Evolutionary conservation across 2,797 vertebrate species (phyloP).

Genomic region (Pampus argenteus): DNA sequence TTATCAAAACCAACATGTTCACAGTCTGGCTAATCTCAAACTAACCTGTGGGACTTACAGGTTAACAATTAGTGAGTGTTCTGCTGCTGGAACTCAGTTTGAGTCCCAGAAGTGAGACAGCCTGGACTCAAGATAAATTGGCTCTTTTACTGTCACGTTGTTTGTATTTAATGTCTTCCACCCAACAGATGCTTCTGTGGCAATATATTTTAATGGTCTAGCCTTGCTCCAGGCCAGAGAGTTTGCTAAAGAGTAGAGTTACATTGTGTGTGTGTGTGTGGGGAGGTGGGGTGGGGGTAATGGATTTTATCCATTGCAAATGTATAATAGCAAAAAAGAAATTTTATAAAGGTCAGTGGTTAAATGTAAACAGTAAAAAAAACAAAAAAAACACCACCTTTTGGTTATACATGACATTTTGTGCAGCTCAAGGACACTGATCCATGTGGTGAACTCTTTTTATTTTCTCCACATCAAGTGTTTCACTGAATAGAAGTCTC

Average conservation of each 20-base stretch:
- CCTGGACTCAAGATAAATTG: slow-evolving; percentile 68
- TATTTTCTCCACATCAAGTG: slow-evolving; percentile 7
- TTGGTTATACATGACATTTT: slow-evolving; percentile 3
- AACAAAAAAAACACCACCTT: background rate
- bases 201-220: slow-evolving; percentile 77
- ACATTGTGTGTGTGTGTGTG: slow-evolving; percentile 11
- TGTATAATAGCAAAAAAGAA: slow-evolving; percentile 7
- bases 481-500: slow-evolving; percentile 12
- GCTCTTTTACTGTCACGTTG: slow-evolving; percentile 75
- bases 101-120: slow-evolving; percentile 30
- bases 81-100: slow-evolving; percentile 30
- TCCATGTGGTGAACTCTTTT: background rate
- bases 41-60: slow-evolving; percentile 48
- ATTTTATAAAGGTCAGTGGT: background rate
- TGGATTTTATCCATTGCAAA: background rate
- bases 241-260: slow-evolving; percentile 43
- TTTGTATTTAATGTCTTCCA: slow-evolving; percentile 78
- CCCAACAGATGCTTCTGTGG: slow-evolving; percentile 69
- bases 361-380: background rate
- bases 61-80: slow-evolving; percentile 53
- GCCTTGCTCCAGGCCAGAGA: slow-evolving; percentile 62
- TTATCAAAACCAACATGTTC: slow-evolving; percentile 30
- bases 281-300: background rate
- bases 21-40: slow-evolving; percentile 59
- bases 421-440: background rate